Evolutionary conservation across 2,113 vertebrate species (phyloP), one percentile per base, ranked within the genome.

Genomic region (Nothobranchius kuhntae): DNA sequence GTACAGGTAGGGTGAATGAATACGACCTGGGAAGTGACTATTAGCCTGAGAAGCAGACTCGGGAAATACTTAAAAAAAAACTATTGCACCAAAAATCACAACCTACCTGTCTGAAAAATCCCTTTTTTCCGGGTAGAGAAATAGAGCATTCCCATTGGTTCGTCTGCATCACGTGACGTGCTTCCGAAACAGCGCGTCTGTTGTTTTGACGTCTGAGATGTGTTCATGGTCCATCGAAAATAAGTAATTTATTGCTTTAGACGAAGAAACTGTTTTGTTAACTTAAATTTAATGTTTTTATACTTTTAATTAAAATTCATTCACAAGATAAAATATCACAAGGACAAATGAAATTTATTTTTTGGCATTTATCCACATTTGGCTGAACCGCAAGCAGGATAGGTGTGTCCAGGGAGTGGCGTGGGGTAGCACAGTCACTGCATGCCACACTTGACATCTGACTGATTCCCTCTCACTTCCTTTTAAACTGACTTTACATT

Each of bases 41-140:
- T 50, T 1, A 0, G 14, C 4, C 3, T 13, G 7, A 53, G 7
- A 45, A 67, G 47, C 1, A 17, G 26, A 6, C 3, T 4, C 5
- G 5, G 30, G 10, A 36, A 42, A 2, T 11, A 58, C 15, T 6
- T 6, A 11, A 17, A 42, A 60, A 53, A 56, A 62, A 68, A 56
- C 2, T 10, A 47, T 11, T 44, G 17, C 9, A 1, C 12, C 14
- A 62, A 75, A 72, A 76, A 79, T 52, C 71, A 71, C 57, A 55
- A 82, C 88, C 8, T 42, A 89, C 80, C 84, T 89, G 81, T 68
- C 71, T 35, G 26, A 21, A 52, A 69, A 74, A 82, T 68, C 59
- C 73, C 70, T 30, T 63, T 47, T 17, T 93, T 94, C 90, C 93
- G 89, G 89, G 87, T 89, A 58, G 7, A 52, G 59, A 38, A 17